Evolutionary conservation across 2,888 invertebrate genomes (phyloP).

Genomic region (Sicus ferrugineus): DNA sequence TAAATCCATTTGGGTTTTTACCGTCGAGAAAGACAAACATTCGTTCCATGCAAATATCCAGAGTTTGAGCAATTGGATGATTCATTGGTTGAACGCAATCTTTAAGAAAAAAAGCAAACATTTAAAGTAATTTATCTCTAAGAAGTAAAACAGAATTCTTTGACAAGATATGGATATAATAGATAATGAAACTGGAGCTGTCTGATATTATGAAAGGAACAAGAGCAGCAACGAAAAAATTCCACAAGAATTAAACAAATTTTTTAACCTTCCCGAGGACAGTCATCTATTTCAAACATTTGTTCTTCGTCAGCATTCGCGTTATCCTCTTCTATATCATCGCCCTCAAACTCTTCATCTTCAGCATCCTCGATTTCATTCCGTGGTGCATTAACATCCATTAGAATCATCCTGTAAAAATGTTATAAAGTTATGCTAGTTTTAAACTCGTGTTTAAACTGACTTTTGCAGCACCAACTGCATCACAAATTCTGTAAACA

Average conservation of each 20-base stretch:
- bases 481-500: conserved; percentile 74
- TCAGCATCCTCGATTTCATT: conserved; percentile 69
- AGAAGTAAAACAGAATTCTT: too few species aligned
- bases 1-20: conserved; percentile 44
- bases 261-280: conserved; percentile 45
- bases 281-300: conserved; percentile 58
- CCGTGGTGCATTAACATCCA: conserved; percentile 75
- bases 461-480: conserved; percentile 80
- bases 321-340: conserved; percentile 62
- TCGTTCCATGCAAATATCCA: conserved; percentile 82
- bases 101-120: not conserved
- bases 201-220: too few species aligned
- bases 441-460: conserved; percentile 49
- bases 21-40: conserved; percentile 72
- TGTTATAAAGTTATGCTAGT: not conserved
- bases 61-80: conserved; percentile 70
- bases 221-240: too few species aligned
- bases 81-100: conserved; percentile 56
- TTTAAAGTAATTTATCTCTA: not conserved
- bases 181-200: not conserved
- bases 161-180: not conserved
- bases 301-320: conserved; percentile 48
- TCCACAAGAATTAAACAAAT: too few species aligned
- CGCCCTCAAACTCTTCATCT: conserved; percentile 65
- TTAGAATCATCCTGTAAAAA: conserved; percentile 71